Evolutionary conservation across 2,888 invertebrate species (phyloP), one percentile per base, ranked within the genome.

Genomic region (Meloe dianella): DNA sequence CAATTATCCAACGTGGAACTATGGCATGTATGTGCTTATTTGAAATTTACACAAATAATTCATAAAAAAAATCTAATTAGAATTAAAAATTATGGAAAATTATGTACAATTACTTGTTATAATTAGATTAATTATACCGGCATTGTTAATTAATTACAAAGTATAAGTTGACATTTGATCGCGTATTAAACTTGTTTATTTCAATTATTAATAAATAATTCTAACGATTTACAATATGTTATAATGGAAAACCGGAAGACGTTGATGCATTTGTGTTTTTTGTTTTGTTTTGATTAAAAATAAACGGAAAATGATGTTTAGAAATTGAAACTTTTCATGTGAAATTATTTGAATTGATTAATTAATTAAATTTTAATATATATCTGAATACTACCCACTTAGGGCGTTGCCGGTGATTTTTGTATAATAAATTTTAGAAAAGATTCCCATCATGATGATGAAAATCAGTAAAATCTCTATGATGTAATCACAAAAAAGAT

Each of bases 111-210:
- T 54, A 24, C 24, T 54, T 20, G 12, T 54, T 12, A 24, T 54
- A 54, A 54, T 54, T 54, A 24, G 24, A 24, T 12, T 24, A 54
- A 54, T 54, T 54, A 54, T 24, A 24, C 3, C 54, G 54, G 54
- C 14, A 12, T 24, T 54, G 10, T 24, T 54, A 54, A 54, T 54
- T 54, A 54, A 54, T 54, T 54, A 54, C 24, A 54, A 54, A 54
- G 14, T 54, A 54, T 24, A 54, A 54, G 22, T 54, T 24, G 24
- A 54, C 54, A 54, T 54, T 54, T 54, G 12, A 51, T 51, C 10
- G n/a, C n/a, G 20, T 22, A 22, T 22, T 51, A 22, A 22, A 22
- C 22, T 47, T 10, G 2, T 10, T 47, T 22, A 10, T 20, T 47
- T 20, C 2, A 41, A 41, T 20, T 47, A 35, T 14, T 1, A 4